Evolutionary conservation across 92 coral and sea anemone genomes (phyloP).

Genomic region (Epizoanthus scotinus): DNA sequence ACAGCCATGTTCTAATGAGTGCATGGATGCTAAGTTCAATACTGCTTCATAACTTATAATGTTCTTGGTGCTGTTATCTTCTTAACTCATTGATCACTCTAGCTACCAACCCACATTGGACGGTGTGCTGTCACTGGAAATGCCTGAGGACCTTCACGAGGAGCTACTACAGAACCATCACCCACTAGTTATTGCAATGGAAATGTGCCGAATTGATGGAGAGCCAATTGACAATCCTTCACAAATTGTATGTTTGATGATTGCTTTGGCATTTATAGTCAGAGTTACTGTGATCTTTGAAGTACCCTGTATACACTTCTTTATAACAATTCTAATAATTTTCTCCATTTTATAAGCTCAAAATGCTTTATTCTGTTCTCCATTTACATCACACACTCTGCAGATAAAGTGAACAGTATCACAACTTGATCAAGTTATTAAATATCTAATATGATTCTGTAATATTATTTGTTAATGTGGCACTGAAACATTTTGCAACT

Average conservation of each 20-base stretch:
- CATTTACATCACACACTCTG: no score
- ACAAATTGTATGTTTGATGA: conserved; percentile 28
- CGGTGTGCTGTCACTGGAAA: conserved; percentile 37
- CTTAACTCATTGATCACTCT: background rate
- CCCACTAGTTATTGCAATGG: conserved; percentile 23
- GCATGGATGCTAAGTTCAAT: no score
- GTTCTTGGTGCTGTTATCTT: background rate
- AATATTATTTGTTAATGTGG: no score
- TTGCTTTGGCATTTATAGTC: background rate
- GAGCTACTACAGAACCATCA: background rate
- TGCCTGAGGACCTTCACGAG: conserved; percentile 8
- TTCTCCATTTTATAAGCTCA: no score
- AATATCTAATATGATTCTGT: no score
- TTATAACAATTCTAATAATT: background rate
- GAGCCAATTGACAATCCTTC: conserved; percentile 5
- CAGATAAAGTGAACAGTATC: no score
- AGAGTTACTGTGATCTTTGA: background rate
- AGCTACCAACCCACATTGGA: conserved; percentile 6
- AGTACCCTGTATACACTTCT: background rate
- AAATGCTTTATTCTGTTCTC: no score
- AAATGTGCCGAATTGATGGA: conserved; percentile 16
- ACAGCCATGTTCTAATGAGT: no score
- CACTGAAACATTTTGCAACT: no score
- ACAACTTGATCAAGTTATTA: no score
- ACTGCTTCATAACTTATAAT: no score